Base-by-base conservation (phyloP, 2,888 invertebrate species). In the Cephalotes varians region DNA sequence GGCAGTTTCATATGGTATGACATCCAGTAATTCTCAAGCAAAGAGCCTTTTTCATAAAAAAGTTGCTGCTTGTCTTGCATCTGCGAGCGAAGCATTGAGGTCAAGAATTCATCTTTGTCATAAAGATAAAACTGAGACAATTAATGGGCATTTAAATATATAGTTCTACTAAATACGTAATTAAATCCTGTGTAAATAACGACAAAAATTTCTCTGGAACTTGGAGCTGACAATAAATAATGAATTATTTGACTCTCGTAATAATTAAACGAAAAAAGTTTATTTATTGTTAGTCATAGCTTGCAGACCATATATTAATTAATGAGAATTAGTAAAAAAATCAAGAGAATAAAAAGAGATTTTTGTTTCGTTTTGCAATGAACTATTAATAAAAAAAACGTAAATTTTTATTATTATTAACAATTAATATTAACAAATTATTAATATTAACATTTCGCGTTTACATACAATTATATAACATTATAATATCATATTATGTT, bases 61-160 rank as follows among this genome's bases (percentile, higher is more conserved):
- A 47, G 51, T 12, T 40, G n/a, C 67, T 21, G 62, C 72, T 40
- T 67, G 47, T 58, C 81, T 85, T 81, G 77, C 67, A 49, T 83
- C 62, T 83, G 44, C 31, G n/a, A 31, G 37, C 6, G 3, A 40
- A 72, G 37, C 51, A 21, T 15, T 25, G 49, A 79, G 56, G 18
- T 71, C 5, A 31, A 25, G 67, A 51, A 67, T 40, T 76, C 21
- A 37, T 51, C 28, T 65, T 65, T 31, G 9, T 34, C 9, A 25
- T 47, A 34, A 34, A 71, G 71, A 79, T 71, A 4, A 71, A 71
- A 54, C 31, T 18, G 18, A 25, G 18, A 34, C 6, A 71, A 34
- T 77, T 77, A 69, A 31, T 34, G 4, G 15, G 3, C 5, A 40
- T 54, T 47, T 15, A 28, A 18, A 12, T 34, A 49, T 7, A 21